Evolutionary conservation across 2,888 invertebrate species (phyloP), one percentile per base, ranked within the genome.

Genomic region (Epistrophe grossulariae): DNA sequence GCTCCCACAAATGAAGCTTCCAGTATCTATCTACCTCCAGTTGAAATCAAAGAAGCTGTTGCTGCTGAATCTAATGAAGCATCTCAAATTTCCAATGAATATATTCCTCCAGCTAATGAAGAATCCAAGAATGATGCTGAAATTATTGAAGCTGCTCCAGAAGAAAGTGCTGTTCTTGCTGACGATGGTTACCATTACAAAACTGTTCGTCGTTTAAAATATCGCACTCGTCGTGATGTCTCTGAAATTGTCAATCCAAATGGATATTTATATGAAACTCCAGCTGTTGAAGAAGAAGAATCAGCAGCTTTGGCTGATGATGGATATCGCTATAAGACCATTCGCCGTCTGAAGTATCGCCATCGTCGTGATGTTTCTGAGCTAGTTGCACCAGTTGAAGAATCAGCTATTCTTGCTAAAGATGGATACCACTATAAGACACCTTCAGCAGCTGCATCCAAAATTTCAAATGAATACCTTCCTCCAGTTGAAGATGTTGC

Each of bases 391-490:
- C 77, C 66, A 15, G 73, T 13, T 9, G 70, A 79, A 19, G 74
- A 80, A 24, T 73, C 73, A 0, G 59, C 73, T 9, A 60, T 88
- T 8, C 74, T 91, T 8, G 80, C 89, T 10, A 89, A 77, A 3
- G 91, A 91, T 88, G 91, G 91, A 48, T 91, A 91, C 70, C 91
- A 91, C 66, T 91, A 91, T 59, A 89, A 84, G 35, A 76, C 88
- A n/a, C 92, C 91, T 15, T 52, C 38, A 15, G 8, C 9, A 50
- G 81, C 52, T 1, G 17, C 50, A 1, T 28, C 38, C 1, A 43
- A 45, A 15, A 15, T 66, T 28, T 50, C 85, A 38, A 90, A 89
- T 15, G 62, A 79, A 13, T 89, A 90, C 52, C 71, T 90, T 31
- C 87, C 89, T 31, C 88, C 88, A 11, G 50, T 52, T 17, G 73